A percentile compares a stretch with the other conserved stretches of the same genome.
phyloP scores from a whole-genome alignment of 2,888 invertebrate genomes.

The Magallana nippona region DNA sequence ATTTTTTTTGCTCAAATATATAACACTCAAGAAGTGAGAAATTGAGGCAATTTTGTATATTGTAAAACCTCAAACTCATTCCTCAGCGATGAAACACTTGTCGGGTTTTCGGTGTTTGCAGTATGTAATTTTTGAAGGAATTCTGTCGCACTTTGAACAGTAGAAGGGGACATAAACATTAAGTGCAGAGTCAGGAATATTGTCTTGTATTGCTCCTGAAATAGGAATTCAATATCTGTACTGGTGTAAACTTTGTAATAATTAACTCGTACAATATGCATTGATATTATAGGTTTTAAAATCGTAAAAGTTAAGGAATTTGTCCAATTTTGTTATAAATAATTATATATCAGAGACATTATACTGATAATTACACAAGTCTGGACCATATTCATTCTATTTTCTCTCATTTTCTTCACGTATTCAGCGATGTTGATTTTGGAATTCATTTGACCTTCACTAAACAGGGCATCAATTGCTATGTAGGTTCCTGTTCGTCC shows the following conservation, averaged over 20 bases:
- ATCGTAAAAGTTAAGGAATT: no score
- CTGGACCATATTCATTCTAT: conserved; percentile 23
- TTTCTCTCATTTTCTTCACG: not conserved
- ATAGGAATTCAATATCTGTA: no score
- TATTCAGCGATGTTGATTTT: conserved; percentile 15
- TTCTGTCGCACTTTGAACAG: not conserved
- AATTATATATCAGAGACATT: no score
- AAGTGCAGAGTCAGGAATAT: not conserved
- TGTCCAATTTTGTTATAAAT: no score
- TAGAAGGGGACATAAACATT: not conserved
- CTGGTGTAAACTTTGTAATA: no score
- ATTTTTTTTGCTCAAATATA: no score
- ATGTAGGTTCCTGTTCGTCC: not conserved
- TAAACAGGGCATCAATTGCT: not conserved
- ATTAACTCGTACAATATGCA: not conserved
- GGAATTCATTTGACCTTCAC: not conserved
- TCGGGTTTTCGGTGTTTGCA: not conserved
- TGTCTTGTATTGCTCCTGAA: not conserved
- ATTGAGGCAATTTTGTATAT: not conserved
- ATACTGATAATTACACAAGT: not conserved
- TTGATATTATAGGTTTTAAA: no score
- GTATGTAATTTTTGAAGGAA: not conserved
- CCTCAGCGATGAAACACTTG: not conserved
- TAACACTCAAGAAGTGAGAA: no score
- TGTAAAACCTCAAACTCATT: not conserved